Conservation (phyloP, 2,113 vertebrate genomes). For the Daphoenositta chrysoptera region DNA sequence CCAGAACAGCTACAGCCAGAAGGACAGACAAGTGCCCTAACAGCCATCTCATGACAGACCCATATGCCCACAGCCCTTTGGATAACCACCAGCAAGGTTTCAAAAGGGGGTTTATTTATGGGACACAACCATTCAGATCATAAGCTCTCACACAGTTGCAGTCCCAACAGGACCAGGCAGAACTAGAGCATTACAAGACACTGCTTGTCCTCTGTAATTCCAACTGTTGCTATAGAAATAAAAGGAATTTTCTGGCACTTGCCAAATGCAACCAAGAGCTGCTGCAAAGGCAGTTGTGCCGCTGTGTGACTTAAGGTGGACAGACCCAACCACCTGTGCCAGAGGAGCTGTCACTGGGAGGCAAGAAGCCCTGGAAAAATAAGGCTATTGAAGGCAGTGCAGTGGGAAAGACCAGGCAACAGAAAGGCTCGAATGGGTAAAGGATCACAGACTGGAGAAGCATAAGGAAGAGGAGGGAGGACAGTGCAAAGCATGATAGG, state of each 20-base stretch:
- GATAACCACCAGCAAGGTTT: neutral
- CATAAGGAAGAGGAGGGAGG: rapidly evolving
- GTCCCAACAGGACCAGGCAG: neutral
- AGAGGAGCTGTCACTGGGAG: neutral
- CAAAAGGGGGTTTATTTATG: neutral
- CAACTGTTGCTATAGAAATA: neutral
- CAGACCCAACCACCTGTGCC: neutral
- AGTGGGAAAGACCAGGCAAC: neutral
- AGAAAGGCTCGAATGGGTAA: neutral
- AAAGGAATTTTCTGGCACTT: neutral
- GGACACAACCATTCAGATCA: neutral
- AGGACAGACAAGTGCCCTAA: neutral
- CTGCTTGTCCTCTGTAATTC: neutral
- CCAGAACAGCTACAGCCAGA: neutral
- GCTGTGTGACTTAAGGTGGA: neutral
- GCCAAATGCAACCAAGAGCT: neutral
- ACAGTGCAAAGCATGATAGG: neutral
- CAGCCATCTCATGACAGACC: neutral
- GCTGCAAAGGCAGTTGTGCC: neutral
- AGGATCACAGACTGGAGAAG: neutral
- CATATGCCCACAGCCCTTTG: neutral
- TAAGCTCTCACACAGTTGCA: neutral
- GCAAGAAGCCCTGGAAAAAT: neutral
- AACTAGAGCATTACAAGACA: neutral
- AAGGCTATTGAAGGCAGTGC: neutral